phyloP scores from a whole-genome alignment of 1,140 invertebrate species.

The Asbolus verrucosus region DNA sequence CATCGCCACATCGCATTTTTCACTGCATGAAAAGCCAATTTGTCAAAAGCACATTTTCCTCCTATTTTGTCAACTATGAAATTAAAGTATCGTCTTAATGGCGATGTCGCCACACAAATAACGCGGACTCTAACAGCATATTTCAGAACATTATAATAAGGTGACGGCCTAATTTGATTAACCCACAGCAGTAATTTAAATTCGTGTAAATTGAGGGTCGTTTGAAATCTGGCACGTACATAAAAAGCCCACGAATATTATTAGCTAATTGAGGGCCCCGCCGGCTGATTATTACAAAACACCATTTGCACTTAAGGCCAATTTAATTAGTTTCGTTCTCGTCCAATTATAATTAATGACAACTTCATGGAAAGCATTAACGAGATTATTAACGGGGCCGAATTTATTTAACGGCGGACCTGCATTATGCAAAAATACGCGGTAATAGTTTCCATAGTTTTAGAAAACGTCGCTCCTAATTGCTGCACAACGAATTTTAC shows the following conservation, averaged over 20 bases:
- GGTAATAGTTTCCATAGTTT: constrained; percentile 11
- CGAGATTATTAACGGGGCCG: constrained; percentile 18
- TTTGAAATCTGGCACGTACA: constrained; percentile 4
- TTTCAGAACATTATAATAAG: neutral
- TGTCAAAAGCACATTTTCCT: constrained; percentile 11
- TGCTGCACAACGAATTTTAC: constrained; percentile 31
- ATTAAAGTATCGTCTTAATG: too few species aligned
- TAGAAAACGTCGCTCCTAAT: constrained; percentile 15
- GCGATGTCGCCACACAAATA: neutral
- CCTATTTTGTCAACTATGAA: constrained; percentile 20
- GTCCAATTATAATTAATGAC: constrained; percentile 12
- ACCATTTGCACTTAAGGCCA: constrained; percentile 26
- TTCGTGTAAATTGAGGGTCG: constrained; percentile 2
- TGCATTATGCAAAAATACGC: constrained; percentile 22
- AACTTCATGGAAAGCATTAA: constrained; percentile 9
- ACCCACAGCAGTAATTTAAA: neutral
- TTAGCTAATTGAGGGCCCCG: constrained; percentile 12
- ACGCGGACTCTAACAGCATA: neutral
- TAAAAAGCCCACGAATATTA: constrained; percentile 2
- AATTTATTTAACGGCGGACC: neutral
- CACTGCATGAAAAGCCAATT: constrained; percentile 13
- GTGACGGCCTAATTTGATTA: constrained; percentile 20
- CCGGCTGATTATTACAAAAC: constrained; percentile 28
- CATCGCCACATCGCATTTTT: constrained; percentile 7
- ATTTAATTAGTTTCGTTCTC: constrained; percentile 20